phyloP scores from a whole-genome alignment of 2,797 vertebrate species.

The Falco biarmicus region DNA sequence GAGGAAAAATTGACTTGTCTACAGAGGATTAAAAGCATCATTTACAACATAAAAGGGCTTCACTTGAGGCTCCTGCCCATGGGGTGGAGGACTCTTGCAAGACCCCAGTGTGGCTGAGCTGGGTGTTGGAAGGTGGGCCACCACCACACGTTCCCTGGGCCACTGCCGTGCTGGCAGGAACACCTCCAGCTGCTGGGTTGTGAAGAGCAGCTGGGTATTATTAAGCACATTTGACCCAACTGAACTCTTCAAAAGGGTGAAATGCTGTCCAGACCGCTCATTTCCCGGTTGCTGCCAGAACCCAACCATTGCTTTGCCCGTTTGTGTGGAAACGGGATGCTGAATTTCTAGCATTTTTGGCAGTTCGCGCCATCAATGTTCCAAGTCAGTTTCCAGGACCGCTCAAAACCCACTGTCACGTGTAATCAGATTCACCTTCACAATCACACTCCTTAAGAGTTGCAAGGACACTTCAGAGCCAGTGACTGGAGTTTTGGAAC shows the following conservation, averaged over 20 bases:
- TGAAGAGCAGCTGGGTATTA: not conserved
- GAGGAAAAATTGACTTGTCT: not conserved
- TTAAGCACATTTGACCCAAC: not conserved
- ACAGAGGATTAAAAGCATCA: not conserved
- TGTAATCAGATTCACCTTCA: not conserved
- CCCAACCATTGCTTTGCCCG: not conserved
- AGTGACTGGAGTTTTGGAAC: too few species aligned
- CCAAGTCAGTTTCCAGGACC: not conserved
- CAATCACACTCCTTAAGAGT: not conserved
- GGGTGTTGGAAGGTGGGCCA: not conserved
- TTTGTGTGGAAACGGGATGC: fast-evolving
- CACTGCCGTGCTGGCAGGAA: fast-evolving
- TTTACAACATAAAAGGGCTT: too few species aligned
- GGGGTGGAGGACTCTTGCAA: not conserved
- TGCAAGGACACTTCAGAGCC: too few species aligned
- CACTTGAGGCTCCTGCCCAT: not conserved
- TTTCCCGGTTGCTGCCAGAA: not conserved
- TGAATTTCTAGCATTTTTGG: not conserved
- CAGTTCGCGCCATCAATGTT: not conserved
- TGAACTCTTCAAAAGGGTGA: fast-evolving
- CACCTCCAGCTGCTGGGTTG: not conserved
- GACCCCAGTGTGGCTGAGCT: too few species aligned
- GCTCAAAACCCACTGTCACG: fast-evolving
- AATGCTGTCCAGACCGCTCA: too few species aligned
- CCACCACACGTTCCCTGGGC: not conserved